Evolutionary conservation across 2,888 invertebrate genomes (phyloP).

Genomic region (Phrixothrix hirtus): DNA sequence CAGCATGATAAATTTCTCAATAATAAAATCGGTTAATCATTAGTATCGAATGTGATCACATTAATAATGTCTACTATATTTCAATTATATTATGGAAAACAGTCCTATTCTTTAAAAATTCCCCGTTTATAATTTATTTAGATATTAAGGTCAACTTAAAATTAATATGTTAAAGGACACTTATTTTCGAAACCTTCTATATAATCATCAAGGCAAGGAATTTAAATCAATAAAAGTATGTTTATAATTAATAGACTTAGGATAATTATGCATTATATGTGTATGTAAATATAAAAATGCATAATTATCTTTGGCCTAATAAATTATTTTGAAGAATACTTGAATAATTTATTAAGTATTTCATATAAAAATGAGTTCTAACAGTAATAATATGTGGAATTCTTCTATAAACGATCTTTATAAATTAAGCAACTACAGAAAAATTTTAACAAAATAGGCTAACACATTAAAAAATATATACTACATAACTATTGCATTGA

Average conservation of each 20-base stretch:
- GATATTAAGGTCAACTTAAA: too few relatives aligned
- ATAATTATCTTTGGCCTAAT: background rate
- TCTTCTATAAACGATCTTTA: background rate
- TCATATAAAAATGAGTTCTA: background rate
- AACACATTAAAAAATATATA: background rate
- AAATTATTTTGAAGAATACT: background rate
- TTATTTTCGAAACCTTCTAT: too few relatives aligned
- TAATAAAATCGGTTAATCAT: too few relatives aligned
- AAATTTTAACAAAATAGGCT: background rate
- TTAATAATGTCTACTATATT: too few relatives aligned
- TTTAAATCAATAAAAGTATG: too few relatives aligned
- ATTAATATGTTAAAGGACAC: too few relatives aligned
- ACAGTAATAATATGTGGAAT: background rate
- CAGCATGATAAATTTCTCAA: too few relatives aligned
- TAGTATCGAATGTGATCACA: too few relatives aligned
- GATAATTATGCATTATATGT: background rate
- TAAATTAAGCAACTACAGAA: background rate
- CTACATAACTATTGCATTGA: background rate
- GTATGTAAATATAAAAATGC: background rate
- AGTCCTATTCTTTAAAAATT: too few relatives aligned
- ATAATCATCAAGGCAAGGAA: too few relatives aligned
- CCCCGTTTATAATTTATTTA: too few relatives aligned
- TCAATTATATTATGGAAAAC: too few relatives aligned
- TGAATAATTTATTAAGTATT: background rate
- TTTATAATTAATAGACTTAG: constrained; percentile 1